A percentile compares a stretch with the other conserved stretches of the same genome.
phyloP scores from a whole-genome alignment of 2,888 invertebrate genomes.

The Branchipolynoe longqiensis region DNA sequence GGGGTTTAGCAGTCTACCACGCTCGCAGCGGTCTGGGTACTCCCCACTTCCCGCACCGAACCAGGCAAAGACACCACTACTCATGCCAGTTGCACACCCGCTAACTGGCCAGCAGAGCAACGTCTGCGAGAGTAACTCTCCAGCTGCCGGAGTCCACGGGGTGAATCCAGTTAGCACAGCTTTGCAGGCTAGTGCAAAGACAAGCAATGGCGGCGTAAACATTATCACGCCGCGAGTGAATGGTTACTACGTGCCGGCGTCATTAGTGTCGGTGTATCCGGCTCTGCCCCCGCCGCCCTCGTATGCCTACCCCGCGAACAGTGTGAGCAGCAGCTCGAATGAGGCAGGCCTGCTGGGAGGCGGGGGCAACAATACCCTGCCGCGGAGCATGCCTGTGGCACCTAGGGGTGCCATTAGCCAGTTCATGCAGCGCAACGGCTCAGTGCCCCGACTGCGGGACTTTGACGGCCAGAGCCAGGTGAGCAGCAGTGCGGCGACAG shows the following conservation, averaged over 20 bases:
- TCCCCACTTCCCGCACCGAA: conserved; percentile 44
- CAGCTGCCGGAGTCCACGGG: conserved; percentile 43
- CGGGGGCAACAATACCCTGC: conserved; percentile 69
- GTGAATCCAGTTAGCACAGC: conserved; percentile 39
- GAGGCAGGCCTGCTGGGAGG: conserved; percentile 52
- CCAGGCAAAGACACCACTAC: conserved; percentile 37
- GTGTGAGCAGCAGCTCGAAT: conserved; percentile 32
- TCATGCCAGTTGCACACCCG: conserved; percentile 41
- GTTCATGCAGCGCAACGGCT: conserved; percentile 68
- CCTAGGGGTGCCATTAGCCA: conserved; percentile 48
- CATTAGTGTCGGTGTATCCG: conserved; percentile 39
- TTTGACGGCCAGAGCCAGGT: conserved; percentile 76
- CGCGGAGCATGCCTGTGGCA: conserved; percentile 59
- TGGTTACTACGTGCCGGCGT: conserved; percentile 45
- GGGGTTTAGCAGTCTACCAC: conserved; percentile 19
- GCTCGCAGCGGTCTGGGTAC: conserved; percentile 46
- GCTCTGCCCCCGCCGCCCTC: conserved; percentile 44
- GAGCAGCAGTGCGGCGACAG: conserved; percentile 64
- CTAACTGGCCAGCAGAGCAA: not conserved
- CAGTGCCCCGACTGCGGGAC: conserved; percentile 72
- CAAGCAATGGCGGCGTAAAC: conserved; percentile 41
- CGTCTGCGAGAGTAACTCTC: not conserved
- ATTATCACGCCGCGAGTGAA: conserved; percentile 39
- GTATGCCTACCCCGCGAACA: conserved; percentile 42
- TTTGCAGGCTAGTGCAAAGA: too few relatives aligned